Conservation (phyloP, 1,140 invertebrate genomes). For the Conus ventricosus region DNA sequence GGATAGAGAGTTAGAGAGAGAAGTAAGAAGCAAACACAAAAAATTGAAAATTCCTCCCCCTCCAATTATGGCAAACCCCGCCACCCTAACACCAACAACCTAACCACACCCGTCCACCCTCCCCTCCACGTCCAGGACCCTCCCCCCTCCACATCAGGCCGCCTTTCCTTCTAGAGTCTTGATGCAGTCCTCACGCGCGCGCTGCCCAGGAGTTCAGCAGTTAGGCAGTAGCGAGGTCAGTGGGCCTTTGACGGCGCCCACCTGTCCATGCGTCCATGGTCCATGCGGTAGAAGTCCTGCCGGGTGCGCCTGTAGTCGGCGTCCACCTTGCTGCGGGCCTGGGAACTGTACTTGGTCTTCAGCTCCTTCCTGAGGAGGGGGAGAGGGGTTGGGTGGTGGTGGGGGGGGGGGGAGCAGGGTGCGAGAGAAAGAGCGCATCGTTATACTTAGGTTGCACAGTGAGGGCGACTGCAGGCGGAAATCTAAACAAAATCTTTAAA, state of each 20-base stretch:
- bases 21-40: too few relatives aligned
- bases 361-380: slow-evolving; percentile 61
- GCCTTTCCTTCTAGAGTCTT: slow-evolving; percentile 42
- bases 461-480: too few relatives aligned
- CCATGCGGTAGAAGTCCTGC: slow-evolving; percentile 71
- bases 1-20: too few relatives aligned
- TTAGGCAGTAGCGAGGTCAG: slow-evolving; percentile 70
- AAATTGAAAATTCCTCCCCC: too few relatives aligned
- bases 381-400: background rate
- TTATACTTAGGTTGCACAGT: too few relatives aligned
- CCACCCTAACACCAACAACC: too few relatives aligned
- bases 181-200: slow-evolving; percentile 69
- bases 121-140: too few relatives aligned
- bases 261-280: slow-evolving; percentile 68
- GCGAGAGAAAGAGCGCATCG: too few relatives aligned
- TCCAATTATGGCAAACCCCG: too few relatives aligned
- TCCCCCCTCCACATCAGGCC: background rate
- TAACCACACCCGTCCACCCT: too few relatives aligned
- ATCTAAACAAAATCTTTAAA: too few relatives aligned
- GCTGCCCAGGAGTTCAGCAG: slow-evolving; percentile 72
- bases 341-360: slow-evolving; percentile 62
- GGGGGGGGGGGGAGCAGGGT: background rate
- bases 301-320: slow-evolving; percentile 68
- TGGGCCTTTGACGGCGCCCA: slow-evolving; percentile 63
- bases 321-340: slow-evolving; percentile 60